Conservation (phyloP, 2,888 invertebrate species). For the Merodon equestris region DNA sequence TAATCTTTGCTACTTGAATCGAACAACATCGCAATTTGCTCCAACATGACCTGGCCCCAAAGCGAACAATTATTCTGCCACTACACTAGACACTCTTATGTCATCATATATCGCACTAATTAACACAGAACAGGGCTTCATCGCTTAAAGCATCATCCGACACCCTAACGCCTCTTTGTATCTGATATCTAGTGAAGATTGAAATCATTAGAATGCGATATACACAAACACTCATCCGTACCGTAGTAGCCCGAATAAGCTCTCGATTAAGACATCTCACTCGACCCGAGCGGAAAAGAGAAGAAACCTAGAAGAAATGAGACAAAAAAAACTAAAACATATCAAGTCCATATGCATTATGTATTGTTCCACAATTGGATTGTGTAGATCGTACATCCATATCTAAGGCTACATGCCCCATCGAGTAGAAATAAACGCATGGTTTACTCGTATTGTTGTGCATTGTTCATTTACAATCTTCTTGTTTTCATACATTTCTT, state of each 20-base stretch:
- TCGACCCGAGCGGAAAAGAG: not conserved
- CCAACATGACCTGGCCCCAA: constrained; percentile 34
- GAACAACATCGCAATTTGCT: too few species aligned
- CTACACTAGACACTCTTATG: not conserved
- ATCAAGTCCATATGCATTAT: constrained; percentile 43
- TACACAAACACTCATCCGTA: too few species aligned
- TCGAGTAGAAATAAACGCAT: constrained; percentile 56
- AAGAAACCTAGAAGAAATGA: too few species aligned
- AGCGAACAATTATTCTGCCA: constrained; percentile 8
- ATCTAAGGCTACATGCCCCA: constrained; percentile 27
- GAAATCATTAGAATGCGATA: constrained; percentile 31
- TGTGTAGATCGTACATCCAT: constrained; percentile 10
- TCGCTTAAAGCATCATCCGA: constrained; percentile 12
- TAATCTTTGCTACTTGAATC: too few species aligned
- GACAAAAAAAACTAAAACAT: constrained; percentile 4
- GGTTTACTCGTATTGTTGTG: constrained; percentile 68
- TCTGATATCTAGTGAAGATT: constrained; percentile 50
- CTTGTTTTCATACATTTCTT: constrained; percentile 10
- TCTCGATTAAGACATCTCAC: constrained; percentile 51
- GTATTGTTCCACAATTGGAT: constrained; percentile 63
- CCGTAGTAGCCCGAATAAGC: not conserved
- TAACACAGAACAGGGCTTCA: constrained; percentile 6
- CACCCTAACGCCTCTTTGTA: constrained; percentile 52
- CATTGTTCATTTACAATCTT: constrained; percentile 51
- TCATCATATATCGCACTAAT: not conserved